Percentiles rank a stretch among this genome's conserved stretches.
phyloP scores from a whole-genome alignment of 2,113 vertebrate genomes.

The Perca fluviatilis region DNA sequence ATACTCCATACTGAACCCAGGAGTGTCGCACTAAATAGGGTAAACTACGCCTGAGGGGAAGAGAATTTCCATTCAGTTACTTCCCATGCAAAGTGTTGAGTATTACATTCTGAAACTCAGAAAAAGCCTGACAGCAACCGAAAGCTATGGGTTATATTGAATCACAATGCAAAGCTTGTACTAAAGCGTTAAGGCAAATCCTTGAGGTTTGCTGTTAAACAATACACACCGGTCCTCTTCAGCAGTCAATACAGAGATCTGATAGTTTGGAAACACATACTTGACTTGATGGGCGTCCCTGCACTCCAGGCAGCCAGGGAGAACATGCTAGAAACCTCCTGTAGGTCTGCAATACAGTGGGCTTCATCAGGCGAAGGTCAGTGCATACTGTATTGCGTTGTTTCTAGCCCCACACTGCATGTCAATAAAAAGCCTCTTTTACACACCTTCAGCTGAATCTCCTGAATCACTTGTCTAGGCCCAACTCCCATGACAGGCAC shows the following conservation, averaged over 20 bases:
- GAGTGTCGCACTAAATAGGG: constrained; percentile 23
- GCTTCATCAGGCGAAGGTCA: constrained; percentile 38
- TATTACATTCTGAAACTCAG: constrained; percentile 13
- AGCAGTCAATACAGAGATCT: constrained; percentile 1
- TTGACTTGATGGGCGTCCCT: constrained; percentile 9
- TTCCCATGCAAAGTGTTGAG: constrained; percentile 2
- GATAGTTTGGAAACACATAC: constrained; percentile 1
- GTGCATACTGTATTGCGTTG: constrained; percentile 5
- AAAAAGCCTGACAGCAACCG: constrained; percentile 28
- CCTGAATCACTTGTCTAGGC: constrained; percentile 26
- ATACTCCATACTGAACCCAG: constrained; percentile 35
- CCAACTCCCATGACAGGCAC: constrained; percentile 48
- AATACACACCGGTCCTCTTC: constrained; percentile 1
- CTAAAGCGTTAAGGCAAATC: constrained; percentile 12
- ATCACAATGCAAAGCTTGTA: constrained; percentile 43
- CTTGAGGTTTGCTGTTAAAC: constrained; percentile 35
- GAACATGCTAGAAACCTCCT: not conserved
- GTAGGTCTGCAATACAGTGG: constrained; percentile 24
- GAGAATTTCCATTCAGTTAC: constrained; percentile 26
- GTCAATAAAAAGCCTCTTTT: constrained; percentile 52
- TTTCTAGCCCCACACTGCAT: constrained; percentile 28
- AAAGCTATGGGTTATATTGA: constrained; percentile 5
- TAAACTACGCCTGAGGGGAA: constrained; percentile 38
- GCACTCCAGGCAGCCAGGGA: not conserved
- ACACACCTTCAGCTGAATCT: constrained; percentile 55